Conservation (phyloP, 1,140 invertebrate genomes). For the Drosophila elegans region DNA sequence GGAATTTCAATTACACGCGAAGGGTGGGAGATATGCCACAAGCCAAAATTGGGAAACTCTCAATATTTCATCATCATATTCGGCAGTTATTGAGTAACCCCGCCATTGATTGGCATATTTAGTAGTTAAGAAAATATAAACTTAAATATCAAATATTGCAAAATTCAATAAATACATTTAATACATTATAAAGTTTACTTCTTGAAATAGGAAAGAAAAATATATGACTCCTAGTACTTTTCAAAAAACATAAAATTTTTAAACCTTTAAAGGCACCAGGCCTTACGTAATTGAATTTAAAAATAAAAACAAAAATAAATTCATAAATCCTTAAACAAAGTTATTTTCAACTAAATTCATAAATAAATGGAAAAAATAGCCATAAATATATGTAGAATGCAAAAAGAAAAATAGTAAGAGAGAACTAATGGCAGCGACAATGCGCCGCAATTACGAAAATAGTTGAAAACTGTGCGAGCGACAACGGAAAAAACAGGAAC, state of each 20-base stretch:
- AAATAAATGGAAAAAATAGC: constrained; percentile 20
- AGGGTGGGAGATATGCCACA: constrained; percentile 8
- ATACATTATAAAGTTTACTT: not conserved
- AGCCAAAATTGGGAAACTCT: constrained; percentile 7
- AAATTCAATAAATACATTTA: not conserved
- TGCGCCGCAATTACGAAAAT: constrained; percentile 53
- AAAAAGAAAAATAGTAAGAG: not conserved
- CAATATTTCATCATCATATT: constrained; percentile 2
- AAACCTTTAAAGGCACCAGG: no score
- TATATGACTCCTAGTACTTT: no score
- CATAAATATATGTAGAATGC: constrained; percentile 7
- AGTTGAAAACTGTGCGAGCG: constrained; percentile 49
- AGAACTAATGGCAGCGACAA: constrained; percentile 47
- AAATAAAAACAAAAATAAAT: constrained; percentile 22
- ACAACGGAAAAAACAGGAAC: constrained; percentile 69
- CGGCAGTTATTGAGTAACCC: not conserved
- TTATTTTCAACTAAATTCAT: constrained; percentile 27
- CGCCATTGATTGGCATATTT: not conserved
- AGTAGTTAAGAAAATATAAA: constrained; percentile 3
- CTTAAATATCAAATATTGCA: not conserved
- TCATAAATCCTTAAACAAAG: constrained; percentile 25
- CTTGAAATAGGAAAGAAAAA: no score
- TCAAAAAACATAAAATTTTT: no score
- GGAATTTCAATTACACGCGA: constrained; percentile 66
- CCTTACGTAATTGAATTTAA: constrained; percentile 19